Base-by-base conservation (phyloP, 2,888 invertebrate genomes). In the Watsonalla cultraria region DNA sequence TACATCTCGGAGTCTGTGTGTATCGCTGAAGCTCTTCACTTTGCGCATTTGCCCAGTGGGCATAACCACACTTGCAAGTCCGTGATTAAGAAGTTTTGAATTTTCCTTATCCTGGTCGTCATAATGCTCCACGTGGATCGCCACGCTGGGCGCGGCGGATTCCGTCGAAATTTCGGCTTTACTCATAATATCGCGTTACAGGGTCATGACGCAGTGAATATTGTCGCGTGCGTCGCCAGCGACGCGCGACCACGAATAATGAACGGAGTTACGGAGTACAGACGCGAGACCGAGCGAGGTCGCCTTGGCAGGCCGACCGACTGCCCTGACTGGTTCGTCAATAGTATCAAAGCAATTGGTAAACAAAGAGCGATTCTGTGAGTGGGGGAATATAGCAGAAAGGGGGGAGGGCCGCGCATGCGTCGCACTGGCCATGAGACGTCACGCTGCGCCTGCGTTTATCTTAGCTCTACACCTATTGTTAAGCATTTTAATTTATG, bases 371-470 rank as follows among this genome's bases (percentile, higher is more conserved):
- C 80, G 85, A 84, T 76, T 82, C 77, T 75, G 73, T 70, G 64
- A 63, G 68, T 72, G 74, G 72, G 84, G 87, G 86, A 74, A 74
- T 74, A 69, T 65, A 58, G 74, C 79, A 77, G 76, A 80, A 78
- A 96, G 96, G 96, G 90, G 97, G 96, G 91, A 96, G 92, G 96
- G 96, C 72, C 96, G 96, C 86, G 80, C 84, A 80, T 96, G 92
- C 77, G 97, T 96, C 60, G 96, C 95, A 69, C 94, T 92, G 73
- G 94, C 93, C 89, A 70, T 88, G 71, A 77, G 70, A 74, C 68
- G 65, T 71, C 63, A 95, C 95, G 85, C 95, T 72, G 96, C 96
- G 65, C 96, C 95, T 67, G 96, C 97, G 70, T 96, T 95, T 66
- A 96, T 72, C 67, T 71, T 64, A 64, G 59, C 39, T 24, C 14